Evolutionary conservation across 2,113 vertebrate genomes (phyloP).

Genomic region (Trinectes maculatus): DNA sequence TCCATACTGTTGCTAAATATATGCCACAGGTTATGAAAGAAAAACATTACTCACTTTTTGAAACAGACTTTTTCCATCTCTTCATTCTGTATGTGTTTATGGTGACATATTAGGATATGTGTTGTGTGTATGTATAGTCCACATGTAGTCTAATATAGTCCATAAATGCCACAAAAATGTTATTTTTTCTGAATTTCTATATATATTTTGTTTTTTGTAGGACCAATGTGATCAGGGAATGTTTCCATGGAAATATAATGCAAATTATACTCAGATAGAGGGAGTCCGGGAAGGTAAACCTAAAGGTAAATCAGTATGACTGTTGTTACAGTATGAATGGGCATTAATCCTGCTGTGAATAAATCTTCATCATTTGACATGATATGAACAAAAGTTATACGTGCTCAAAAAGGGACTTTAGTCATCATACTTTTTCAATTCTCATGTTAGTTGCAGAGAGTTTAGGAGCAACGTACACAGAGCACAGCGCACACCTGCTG

Average conservation of each 20-base stretch:
- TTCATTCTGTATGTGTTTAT: not conserved
- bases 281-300: conserved; percentile 28
- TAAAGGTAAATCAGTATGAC: conserved; percentile 43
- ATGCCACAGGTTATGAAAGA: not conserved
- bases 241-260: not conserved
- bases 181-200: not conserved
- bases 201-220: not conserved
- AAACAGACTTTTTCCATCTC: not conserved
- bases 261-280: not conserved
- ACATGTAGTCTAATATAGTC: not conserved
- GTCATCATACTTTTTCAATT: no score
- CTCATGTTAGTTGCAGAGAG: not conserved
- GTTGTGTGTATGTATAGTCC: not conserved
- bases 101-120: not conserved
- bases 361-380: not conserved
- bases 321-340: conserved; percentile 7
- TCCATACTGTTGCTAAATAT: not conserved
- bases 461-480: not conserved
- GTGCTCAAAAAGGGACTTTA: no score
- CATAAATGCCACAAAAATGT: not conserved
- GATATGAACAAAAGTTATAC: not conserved
- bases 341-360: not conserved
- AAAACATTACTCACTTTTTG: not conserved
- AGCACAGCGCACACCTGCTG: no score
- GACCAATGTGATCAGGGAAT: not conserved